Conservation (phyloP, 2,888 invertebrate species). For the Teleogryllus oceanicus region DNA sequence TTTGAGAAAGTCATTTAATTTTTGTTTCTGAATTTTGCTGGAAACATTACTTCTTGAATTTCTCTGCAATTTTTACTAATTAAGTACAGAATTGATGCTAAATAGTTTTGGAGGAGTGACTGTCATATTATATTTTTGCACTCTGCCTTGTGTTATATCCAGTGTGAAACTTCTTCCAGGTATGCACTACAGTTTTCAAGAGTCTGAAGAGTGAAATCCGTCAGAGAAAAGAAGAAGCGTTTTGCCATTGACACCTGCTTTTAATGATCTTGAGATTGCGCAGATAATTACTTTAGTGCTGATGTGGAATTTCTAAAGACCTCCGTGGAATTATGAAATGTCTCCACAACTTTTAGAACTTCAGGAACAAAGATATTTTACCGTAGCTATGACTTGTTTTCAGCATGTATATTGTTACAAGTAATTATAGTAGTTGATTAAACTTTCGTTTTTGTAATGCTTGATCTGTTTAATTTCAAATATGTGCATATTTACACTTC, state of each 20-base stretch:
- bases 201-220: constrained; percentile 70
- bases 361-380: constrained; percentile 79
- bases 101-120: too few species aligned
- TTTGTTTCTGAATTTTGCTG: too few species aligned
- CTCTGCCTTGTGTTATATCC: not conserved
- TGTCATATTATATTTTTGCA: not conserved
- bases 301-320: constrained; percentile 79
- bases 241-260: constrained; percentile 51
- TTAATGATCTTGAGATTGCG: constrained; percentile 63
- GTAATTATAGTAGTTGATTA: too few species aligned
- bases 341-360: constrained; percentile 68
- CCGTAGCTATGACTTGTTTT: constrained; percentile 49
- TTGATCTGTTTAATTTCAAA: too few species aligned
- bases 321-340: constrained; percentile 78
- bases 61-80: too few species aligned
- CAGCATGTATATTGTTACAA: too few species aligned
- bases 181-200: constrained; percentile 82
- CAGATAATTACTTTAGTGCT: constrained; percentile 63
- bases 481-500: too few species aligned
- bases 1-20: too few species aligned
- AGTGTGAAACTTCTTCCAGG: constrained; percentile 39
- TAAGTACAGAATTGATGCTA: too few species aligned
- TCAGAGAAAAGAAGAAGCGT: constrained; percentile 65
- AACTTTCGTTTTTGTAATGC: too few species aligned
- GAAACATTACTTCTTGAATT: too few species aligned